Percentiles rank a stretch among this genome's conserved stretches.
Conservation (phyloP, 92 coral and sea anemone genomes). For the Siderastrea radians region DNA sequence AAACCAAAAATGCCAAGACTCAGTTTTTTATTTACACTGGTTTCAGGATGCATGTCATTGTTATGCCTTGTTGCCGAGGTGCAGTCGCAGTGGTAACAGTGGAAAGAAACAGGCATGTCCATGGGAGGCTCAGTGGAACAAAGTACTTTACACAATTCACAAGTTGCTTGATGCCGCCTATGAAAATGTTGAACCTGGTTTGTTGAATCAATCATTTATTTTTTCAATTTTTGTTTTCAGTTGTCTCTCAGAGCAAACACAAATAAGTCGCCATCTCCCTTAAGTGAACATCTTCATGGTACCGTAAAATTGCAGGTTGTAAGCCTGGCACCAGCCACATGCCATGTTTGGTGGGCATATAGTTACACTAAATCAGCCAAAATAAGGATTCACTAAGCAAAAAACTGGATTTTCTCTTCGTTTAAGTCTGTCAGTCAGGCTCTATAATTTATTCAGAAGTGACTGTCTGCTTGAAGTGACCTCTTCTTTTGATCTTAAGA, state of each 20-base stretch:
- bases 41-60: constrained; percentile 72
- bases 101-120: constrained; percentile 59
- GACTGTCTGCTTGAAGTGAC: not conserved
- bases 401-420: too few species aligned
- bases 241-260: too few species aligned
- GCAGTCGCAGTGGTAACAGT: constrained; percentile 59
- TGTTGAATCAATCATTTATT: not conserved
- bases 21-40: not conserved
- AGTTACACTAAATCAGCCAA: too few species aligned
- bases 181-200: constrained; percentile 50
- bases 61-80: constrained; percentile 79
- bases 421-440: too few species aligned
- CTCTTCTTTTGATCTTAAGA: too few species aligned
- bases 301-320: too few species aligned
- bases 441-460: not conserved
- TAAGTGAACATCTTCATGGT: too few species aligned
- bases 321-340: too few species aligned
- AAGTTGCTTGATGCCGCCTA: constrained; percentile 52
- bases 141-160: constrained; percentile 59
- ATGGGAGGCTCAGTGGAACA: constrained; percentile 83
- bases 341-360: too few species aligned
- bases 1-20: too few species aligned
- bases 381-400: too few species aligned
- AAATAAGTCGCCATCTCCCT: too few species aligned
- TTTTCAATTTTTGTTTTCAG: not conserved